Evolutionary conservation across 2,797 vertebrate genomes (phyloP).

Genomic region (Acomys russatus): DNA sequence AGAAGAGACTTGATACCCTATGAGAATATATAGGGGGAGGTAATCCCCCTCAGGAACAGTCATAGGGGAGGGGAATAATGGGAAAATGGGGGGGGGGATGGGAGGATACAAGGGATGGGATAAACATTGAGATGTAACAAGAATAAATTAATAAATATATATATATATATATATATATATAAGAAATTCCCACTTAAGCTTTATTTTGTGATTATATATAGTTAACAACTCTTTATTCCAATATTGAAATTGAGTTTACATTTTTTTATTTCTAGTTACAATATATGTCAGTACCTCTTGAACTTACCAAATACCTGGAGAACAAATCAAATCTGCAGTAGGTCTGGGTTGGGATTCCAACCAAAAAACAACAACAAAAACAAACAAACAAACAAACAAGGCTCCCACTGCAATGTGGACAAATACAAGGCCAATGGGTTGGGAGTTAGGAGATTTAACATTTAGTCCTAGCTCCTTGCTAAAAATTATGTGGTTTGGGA

Average conservation of each 20-base stretch:
- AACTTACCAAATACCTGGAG: not conserved
- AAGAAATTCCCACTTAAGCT: constrained; percentile 38
- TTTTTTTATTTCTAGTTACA: not conserved
- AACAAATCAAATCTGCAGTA: not conserved
- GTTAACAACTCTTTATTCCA: constrained; percentile 4
- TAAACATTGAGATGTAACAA: no score
- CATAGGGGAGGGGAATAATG: no score
- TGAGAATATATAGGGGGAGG: no score
- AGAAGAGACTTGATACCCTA: no score
- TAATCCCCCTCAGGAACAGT: no score
- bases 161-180: no score
- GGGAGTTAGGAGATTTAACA: not conserved
- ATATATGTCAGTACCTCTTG: not conserved
- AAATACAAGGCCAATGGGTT: not conserved
- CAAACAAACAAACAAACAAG: not conserved
- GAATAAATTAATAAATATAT: no score
- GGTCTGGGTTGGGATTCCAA: not conserved
- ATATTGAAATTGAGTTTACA: not conserved
- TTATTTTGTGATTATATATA: not conserved
- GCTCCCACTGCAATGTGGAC: not conserved
- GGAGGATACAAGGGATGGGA: no score
- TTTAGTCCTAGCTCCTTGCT: not conserved
- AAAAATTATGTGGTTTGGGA: not conserved
- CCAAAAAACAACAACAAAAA: no score
- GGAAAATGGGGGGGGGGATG: no score